Evolutionary conservation across 2,888 invertebrate species (phyloP), one percentile per base, ranked within the genome.

Genomic region (Patella caerulea): DNA sequence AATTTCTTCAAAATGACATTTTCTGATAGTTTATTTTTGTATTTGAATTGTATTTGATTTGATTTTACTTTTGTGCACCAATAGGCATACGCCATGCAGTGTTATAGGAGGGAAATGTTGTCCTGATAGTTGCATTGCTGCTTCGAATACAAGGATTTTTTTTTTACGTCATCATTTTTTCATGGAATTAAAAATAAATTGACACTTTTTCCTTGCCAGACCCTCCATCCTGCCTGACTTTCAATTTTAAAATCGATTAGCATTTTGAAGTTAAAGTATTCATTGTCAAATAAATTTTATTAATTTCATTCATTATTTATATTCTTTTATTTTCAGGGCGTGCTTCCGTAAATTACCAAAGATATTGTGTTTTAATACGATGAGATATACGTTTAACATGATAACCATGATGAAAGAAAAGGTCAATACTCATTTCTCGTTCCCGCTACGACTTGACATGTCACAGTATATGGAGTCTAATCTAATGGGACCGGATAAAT

Each of bases 381-480:
- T 98, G 98, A 94, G 98, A 53, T 98, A 98, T 89, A 97, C 97
- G 0, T 98, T 98, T 92, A 98, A 98, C 92, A 98, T 98, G 97
- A 94, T 97, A 55, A 98, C 98, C 0, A 98, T 98, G 98, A 93
- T 97, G 80, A 98, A 98, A 89, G 98, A 98, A 91, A 98, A 98
- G 91, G 98, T 98, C 1, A 98, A 98, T 92, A 98, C 98, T 0
- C 97, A 98, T 90, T 98, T 98, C 91, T 98, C 97, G 17, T 98
- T 98, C 92, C 98, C 98, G 0, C 94, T 98, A 93, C 93, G 96
- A 73, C 93, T 98, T 15, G 97, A 97, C 91, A 98, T 98, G 98
- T 96, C 96, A 0, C 96, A 96, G 69, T 98, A 98, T 90, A 96
- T 98, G 80, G 98, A 98, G 92, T 96, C 96, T 91, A 96, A 96